Conservation (phyloP, 2,797 vertebrate species). For the Agapornis canus region DNA sequence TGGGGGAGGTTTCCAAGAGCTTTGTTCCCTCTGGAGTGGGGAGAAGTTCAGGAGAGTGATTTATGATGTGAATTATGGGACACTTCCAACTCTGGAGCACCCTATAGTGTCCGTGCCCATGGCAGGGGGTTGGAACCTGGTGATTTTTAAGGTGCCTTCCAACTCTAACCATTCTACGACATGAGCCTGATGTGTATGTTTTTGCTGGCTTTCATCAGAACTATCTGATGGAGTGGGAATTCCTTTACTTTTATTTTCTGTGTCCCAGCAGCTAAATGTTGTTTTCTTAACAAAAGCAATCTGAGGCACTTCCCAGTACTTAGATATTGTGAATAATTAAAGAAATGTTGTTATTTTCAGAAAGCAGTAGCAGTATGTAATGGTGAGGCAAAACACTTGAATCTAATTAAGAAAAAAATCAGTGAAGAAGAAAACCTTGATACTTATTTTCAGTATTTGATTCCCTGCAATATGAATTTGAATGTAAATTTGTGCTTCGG, state of each 20-base stretch:
- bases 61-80: background rate
- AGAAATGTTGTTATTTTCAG: background rate
- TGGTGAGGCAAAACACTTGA: background rate
- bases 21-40: background rate
- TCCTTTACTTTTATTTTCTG: background rate
- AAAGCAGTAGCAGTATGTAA: background rate
- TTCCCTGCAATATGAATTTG: constrained; percentile 8
- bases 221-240: background rate
- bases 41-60: background rate
- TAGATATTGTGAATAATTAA: constrained; percentile 22
- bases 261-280: background rate
- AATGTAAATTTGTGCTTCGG: constrained; percentile 29
- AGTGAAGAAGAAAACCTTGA: background rate
- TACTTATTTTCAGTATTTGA: background rate
- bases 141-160: background rate
- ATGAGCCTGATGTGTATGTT: accelerated
- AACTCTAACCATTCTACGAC: background rate
- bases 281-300: background rate
- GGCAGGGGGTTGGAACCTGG: background rate
- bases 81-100: background rate
- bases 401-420: constrained; percentile 39
- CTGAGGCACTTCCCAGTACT: background rate
- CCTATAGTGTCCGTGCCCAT: background rate
- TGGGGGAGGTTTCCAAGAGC: accelerated
- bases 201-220: background rate